Percentiles rank a stretch among this genome's conserved stretches.
Evolutionary conservation across 2,888 invertebrate species (phyloP).

Genomic region (Cryptosula pallasiana): DNA sequence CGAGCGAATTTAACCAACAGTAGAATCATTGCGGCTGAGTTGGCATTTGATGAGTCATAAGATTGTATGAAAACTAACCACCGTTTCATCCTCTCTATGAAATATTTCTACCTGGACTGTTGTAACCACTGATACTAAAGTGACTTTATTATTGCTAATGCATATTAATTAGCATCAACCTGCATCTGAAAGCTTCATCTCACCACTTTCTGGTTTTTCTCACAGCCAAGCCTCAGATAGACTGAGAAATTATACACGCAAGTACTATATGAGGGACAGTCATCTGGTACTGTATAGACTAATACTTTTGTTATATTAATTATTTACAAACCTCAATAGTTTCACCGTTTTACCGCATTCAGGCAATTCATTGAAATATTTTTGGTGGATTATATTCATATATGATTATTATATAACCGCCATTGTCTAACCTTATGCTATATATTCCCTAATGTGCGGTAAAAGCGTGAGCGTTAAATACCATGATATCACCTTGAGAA

Average conservation of each 20-base stretch:
- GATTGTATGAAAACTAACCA: background rate
- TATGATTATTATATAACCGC: background rate
- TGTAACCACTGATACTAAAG: background rate
- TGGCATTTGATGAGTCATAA: too few relatives aligned
- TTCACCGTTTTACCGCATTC: background rate
- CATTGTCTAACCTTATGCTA: background rate
- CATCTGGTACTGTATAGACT: background rate
- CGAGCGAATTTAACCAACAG: too few relatives aligned
- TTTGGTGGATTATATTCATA: background rate
- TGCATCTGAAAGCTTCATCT: too few relatives aligned
- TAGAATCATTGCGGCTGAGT: too few relatives aligned
- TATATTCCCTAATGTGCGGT: background rate
- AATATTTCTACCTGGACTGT: background rate
- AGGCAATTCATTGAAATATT: background rate
- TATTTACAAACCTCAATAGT: background rate
- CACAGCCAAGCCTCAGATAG: background rate
- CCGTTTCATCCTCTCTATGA: conserved; percentile 1
- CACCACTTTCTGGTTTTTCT: background rate
- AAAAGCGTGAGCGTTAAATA: too few relatives aligned
- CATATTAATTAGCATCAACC: background rate
- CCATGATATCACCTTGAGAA: too few relatives aligned
- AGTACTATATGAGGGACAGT: too few relatives aligned
- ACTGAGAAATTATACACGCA: too few relatives aligned
- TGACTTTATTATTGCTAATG: background rate
- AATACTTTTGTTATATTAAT: background rate